phyloP scores from a whole-genome alignment of 2,113 vertebrate genomes.

The Leptocoma aspasia region DNA sequence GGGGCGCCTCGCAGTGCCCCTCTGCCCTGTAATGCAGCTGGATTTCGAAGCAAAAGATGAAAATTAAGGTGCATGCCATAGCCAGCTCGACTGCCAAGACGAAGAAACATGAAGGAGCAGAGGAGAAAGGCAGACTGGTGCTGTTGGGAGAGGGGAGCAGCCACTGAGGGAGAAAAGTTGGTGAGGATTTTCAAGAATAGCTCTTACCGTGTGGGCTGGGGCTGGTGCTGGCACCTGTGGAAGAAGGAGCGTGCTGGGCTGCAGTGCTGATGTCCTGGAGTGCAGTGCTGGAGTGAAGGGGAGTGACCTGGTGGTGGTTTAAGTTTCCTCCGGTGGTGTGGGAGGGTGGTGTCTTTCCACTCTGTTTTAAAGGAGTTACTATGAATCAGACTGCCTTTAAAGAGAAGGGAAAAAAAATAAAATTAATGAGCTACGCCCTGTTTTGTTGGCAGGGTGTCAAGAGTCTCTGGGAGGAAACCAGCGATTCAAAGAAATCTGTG shows the following conservation, averaged over 20 bases:
- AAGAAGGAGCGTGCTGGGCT: neutral
- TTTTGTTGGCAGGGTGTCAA: conserved; percentile 71
- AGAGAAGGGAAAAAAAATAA: conserved; percentile 22
- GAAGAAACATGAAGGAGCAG: neutral
- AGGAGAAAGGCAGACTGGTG: neutral
- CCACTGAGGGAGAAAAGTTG: neutral
- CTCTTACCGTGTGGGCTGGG: conserved; percentile 62
- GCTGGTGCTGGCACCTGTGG: neutral
- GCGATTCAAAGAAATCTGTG: conserved; percentile 68
- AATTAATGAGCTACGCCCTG: conserved; percentile 74
- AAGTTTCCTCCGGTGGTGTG: conserved; percentile 66
- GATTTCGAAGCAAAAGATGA: neutral
- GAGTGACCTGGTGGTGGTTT: conserved; percentile 66
- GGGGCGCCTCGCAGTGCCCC: accelerated
- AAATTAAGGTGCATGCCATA: neutral
- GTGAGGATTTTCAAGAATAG: neutral
- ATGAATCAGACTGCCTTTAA: conserved; percentile 78
- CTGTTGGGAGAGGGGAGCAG: neutral
- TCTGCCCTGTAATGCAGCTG: neutral
- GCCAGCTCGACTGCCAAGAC: neutral
- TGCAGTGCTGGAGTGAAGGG: conserved; percentile 28
- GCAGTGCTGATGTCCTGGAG: neutral
- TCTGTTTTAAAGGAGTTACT: conserved; percentile 79
- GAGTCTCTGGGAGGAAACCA: conserved; percentile 72
- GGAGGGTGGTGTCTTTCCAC: conserved; percentile 73